Base-by-base conservation (phyloP, 2,113 vertebrate species). In the Nyctereutes procyonoides region DNA sequence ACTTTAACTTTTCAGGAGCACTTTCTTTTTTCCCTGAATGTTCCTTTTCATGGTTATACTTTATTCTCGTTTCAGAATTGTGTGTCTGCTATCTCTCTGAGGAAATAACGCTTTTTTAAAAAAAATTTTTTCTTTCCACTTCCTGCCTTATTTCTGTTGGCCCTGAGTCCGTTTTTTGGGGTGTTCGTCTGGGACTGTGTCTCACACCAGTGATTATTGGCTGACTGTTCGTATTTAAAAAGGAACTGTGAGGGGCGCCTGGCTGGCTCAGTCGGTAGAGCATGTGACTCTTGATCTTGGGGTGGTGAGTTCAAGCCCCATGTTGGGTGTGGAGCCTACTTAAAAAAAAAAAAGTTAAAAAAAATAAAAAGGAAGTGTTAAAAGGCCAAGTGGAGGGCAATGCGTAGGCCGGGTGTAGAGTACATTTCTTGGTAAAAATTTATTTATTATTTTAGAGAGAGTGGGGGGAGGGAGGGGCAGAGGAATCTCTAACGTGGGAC, bases 181-280 rank as follows among this genome's bases (percentile, higher is more conserved):
- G 15, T 69, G 32, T 67, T 16, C 65, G 4, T n/a, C 58, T 48
- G 35, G 32, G 14, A 53, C 28, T 74, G 26, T 53, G 43, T 1
- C 53, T 73, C 53, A 6, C 5, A 19, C 19, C 0, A 19, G 8
- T 4, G 43, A 43, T n/a, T 1, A 1, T 26, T 60, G 8, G 2
- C 32, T 60, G 28, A 24, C 35, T 38, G 19, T 38, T 77, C 35
- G 3, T 26, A 5, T 67, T 43, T 53, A 30, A 65, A 90, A 76
- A 48, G 43, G 38, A 76, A 76, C 38, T 28, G 38, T 48, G 28
- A 8, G 13, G 73, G 38, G 22, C 0, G 38, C 13, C 12, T 15
- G 73, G 73, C 38, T 74, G 38, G 73, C 43, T 76, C 6, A 48
- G 43, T 43, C 1, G 3, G 6, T 28, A 48, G 73, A 48, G 24